These are phyloP conservation scores for Pollenia labialis DNA, from an alignment of 2,888 invertebrate genomes.

Conservation along the genomic window DNA sequence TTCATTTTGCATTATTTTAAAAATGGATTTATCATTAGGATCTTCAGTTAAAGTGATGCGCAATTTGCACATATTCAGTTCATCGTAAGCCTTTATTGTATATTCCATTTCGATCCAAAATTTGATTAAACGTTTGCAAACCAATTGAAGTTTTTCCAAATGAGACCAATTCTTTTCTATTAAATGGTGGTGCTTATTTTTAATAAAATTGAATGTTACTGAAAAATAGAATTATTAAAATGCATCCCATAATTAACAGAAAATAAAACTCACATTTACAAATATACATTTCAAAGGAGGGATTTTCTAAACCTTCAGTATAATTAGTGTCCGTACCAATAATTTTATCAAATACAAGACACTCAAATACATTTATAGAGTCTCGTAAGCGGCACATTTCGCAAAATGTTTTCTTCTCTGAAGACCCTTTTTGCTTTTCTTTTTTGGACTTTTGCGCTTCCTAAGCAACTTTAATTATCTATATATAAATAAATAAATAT, in stretches of 20 bases:
- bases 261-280: constrained; percentile 84
- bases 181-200: constrained; percentile 78
- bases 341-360: constrained; percentile 85
- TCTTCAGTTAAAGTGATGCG: constrained; percentile 82
- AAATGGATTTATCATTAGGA: constrained; percentile 78
- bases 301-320: constrained; percentile 87
- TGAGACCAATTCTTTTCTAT: constrained; percentile 81
- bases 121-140: constrained; percentile 84
- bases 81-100: constrained; percentile 87
- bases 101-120: constrained; percentile 84
- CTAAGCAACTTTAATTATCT: constrained; percentile 10
- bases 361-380: constrained; percentile 85
- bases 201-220: constrained; percentile 84
- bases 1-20: constrained; percentile 77
- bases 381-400: constrained; percentile 84
- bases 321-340: constrained; percentile 84
- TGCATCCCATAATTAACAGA: background rate
- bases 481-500: background rate
- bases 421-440: constrained; percentile 7
- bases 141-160: constrained; percentile 87
- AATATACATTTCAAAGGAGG: constrained; percentile 86
- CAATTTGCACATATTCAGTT: constrained; percentile 89
- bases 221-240: background rate
- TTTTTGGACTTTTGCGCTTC: constrained; percentile 42
- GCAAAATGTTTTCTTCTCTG: constrained; percentile 77